These are phyloP conservation scores for Saccostrea glomerata DNA, from an alignment of 1,140 invertebrate species.

Conservation along the genomic window DNA sequence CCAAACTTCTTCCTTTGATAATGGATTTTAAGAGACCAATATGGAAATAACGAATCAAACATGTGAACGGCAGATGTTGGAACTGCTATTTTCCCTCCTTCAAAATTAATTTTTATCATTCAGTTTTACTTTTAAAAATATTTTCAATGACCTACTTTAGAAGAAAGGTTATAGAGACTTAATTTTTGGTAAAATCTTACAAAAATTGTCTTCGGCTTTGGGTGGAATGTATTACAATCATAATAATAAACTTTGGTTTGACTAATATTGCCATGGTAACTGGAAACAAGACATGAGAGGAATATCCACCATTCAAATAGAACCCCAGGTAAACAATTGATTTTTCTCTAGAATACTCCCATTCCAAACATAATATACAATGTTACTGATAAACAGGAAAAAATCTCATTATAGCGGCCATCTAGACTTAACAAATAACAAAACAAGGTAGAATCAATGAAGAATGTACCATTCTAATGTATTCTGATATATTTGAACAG, in stretches of 20 bases:
- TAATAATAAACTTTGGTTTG: background rate
- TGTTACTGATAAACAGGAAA: conserved; percentile 9
- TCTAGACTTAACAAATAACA: background rate
- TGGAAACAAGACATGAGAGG: conserved; percentile 45
- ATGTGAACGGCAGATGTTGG: background rate
- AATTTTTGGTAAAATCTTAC: background rate
- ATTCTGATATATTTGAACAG: no score
- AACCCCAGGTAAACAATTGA: conserved; percentile 45
- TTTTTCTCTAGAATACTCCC: background rate
- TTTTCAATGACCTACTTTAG: background rate
- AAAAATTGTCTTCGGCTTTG: background rate
- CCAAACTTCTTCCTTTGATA: background rate
- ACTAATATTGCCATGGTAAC: conserved; percentile 29
- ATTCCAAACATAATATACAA: conserved; percentile 13
- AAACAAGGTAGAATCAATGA: conserved; percentile 20
- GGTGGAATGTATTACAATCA: background rate
- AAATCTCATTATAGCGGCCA: background rate
- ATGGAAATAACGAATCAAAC: background rate
- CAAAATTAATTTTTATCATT: background rate
- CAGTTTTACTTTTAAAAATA: background rate
- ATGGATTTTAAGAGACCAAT: background rate
- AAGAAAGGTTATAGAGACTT: background rate
- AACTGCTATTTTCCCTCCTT: background rate
- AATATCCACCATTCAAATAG: conserved; percentile 46
- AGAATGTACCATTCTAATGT: background rate